Conservation (phyloP, 2,888 invertebrate genomes). For the Axea sp. region DNA sequence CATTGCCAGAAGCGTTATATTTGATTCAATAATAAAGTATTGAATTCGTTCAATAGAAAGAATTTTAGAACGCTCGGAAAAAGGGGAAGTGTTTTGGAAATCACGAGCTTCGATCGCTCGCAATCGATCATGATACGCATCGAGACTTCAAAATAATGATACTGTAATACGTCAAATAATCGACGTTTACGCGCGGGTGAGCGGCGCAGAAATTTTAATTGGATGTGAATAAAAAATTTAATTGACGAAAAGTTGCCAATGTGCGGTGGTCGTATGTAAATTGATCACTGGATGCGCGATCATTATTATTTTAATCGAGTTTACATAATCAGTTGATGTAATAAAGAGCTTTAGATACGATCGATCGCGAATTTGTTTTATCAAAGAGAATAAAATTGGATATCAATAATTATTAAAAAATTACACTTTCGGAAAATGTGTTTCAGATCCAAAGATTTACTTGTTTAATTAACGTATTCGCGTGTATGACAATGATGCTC, state of each 20-base stretch:
- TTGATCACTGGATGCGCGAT: slow-evolving; percentile 6
- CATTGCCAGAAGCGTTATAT: no score
- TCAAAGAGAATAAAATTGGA: slow-evolving; percentile 4
- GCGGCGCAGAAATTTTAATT: slow-evolving; percentile 43
- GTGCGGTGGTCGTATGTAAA: slow-evolving; percentile 21
- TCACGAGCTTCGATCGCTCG: slow-evolving; percentile 6
- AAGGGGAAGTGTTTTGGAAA: slow-evolving; percentile 6
- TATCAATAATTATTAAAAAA: slow-evolving; percentile 18
- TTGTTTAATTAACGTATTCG: no score
- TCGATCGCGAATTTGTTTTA: slow-evolving; percentile 20
- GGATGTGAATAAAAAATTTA: slow-evolving; percentile 43
- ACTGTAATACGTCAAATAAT: slow-evolving; percentile 51
- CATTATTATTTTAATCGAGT: slow-evolving; percentile 47
- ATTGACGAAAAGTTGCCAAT: slow-evolving; percentile 41
- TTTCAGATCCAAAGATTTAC: no score
- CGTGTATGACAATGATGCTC: no score
- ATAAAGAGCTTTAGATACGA: slow-evolving; percentile 21
- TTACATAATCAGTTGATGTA: slow-evolving; percentile 37
- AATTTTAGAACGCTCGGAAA: not conserved
- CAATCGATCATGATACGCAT: slow-evolving; percentile 54
- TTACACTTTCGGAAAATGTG: not conserved
- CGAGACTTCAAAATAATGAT: slow-evolving; percentile 45
- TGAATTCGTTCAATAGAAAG: not conserved
- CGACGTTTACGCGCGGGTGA: slow-evolving; percentile 39
- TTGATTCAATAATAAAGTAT: not conserved